Evolutionary conservation across 2,113 vertebrate genomes (phyloP), one percentile per base, ranked within the genome.

Genomic region (Xiphias gladius): DNA sequence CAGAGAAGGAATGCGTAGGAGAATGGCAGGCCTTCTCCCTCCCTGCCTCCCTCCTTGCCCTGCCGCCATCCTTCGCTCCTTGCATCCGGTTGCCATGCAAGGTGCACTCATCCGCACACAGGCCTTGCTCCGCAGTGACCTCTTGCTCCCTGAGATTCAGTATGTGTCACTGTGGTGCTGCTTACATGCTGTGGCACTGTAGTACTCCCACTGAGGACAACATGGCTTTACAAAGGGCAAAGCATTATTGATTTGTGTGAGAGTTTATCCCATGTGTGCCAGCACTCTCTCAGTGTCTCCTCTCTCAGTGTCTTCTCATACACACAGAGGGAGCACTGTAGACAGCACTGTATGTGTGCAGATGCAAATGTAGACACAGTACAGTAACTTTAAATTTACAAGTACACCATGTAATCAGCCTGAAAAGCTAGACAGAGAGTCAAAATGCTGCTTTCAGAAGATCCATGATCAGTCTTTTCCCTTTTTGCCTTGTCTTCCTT

Each of bases 201-300:
- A 76, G 83, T 85, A 82, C 78, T 87, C 90, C 85, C 82, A 87
- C 84, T 80, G 87, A 83, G 87, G 86, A 91, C 73, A 88, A 91
- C 85, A 86, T 48, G 73, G 86, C 80, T 86, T 83, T 84, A 88
- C 89, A 91, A 89, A 91, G 86, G 86, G 86, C 85, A 88, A 84
- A 79, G 82, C 82, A 82, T 84, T 92, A 94, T 94, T 93, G 93
- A 94, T 94, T 93, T 89, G 93, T 90, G 92, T 93, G 92, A 92
- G 92, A 94, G 89, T 91, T 92, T 85, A 89, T 81, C 79, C 58
- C 74, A 83, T 43, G 58, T 76, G 76, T 80, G 80, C 37, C 63
- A 4, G 64, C 43, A 7, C 61, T 28, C 64, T 37, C 62, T 32
- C 35, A 1, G 28, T n/a, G 52, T 68, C 64, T 43, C 43, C 19